Evolutionary conservation across 2,113 vertebrate species (phyloP), one percentile per base, ranked within the genome.

Genomic region (Bos indicus): DNA sequence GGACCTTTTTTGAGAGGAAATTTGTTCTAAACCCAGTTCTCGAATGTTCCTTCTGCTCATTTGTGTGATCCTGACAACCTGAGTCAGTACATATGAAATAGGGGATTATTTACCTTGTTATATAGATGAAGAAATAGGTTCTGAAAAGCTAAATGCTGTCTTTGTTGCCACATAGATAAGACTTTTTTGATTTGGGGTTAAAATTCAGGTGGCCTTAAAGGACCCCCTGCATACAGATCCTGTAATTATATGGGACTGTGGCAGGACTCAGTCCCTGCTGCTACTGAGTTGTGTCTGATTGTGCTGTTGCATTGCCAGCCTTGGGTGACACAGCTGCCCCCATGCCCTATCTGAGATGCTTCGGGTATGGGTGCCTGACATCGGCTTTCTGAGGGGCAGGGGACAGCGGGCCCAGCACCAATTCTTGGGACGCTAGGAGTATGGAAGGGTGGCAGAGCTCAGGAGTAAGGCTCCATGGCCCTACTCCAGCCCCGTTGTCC

Each of bases 321-420:
- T 82, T 4, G 0, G 14, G n/a, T 5, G 23, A 46, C 15, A 46
- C 4, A 30, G 6, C 59, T 60, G 57, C 12, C 19, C 13, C 30
- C 6, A 2, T 1, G 56, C 1, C 25, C 56, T 52, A 3, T 48
- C 16, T 2, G 21, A 74, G 74, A 52, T n/a, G 15, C 13, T 19
- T 3, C 9, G 2, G 6, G 2, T 28, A 13, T 51, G 2, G 40
- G 14, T 33, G 1, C 26, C 57, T 88, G 56, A 48, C 5, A 28
- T 52, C 0, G 10, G 1, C 13, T 3, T 10, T 48, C 16, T 3
- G 13, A 30, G 5, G 16, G 6, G 9, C 0, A 16, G 36, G 28
- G 4, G 36, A 3, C 10, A 28, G 67, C 16, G 57, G 5, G 12
- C 5, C 4, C 16, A 52, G 40, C 12, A 8, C 25, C 33, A 15